A percentile compares a stretch with the other conserved stretches of the same genome.
Evolutionary conservation across 2,888 invertebrate species (phyloP).

Genomic region (Eurytoma californica): DNA sequence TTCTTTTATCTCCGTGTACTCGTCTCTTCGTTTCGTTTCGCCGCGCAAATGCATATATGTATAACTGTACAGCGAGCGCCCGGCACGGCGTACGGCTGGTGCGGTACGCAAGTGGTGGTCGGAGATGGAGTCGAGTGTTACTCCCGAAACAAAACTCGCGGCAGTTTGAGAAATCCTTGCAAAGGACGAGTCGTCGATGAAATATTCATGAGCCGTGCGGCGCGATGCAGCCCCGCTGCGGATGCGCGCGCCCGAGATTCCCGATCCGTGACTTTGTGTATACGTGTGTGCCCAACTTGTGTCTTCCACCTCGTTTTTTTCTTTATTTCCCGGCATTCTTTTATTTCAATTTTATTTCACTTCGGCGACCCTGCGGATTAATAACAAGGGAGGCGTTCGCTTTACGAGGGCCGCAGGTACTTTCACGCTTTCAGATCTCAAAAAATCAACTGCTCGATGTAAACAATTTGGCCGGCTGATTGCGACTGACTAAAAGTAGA

Average conservation of each 20-base stretch:
- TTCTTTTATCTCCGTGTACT: conserved; percentile 16
- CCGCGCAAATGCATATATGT: conserved; percentile 28
- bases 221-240: background rate
- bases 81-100: background rate
- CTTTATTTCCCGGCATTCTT: background rate
- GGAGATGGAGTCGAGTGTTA: conserved; percentile 36
- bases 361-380: conserved; percentile 10
- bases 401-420: background rate
- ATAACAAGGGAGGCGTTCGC: background rate
- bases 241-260: background rate
- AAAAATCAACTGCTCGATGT: no score
- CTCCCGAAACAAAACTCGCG: conserved; percentile 48
- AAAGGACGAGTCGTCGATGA: conserved; percentile 54
- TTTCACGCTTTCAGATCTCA: no score
- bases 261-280: conserved; percentile 14
- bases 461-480: no score
- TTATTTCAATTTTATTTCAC: background rate
- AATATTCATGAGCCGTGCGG: conserved; percentile 54
- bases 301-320: background rate
- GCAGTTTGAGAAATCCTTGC: conserved; percentile 53
- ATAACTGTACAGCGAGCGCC: background rate
- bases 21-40: background rate
- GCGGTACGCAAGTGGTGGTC: background rate
- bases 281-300: background rate
- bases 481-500: no score